phyloP scores from a whole-genome alignment of 2,888 invertebrate genomes.

The Brachynemurus nebulosus region DNA sequence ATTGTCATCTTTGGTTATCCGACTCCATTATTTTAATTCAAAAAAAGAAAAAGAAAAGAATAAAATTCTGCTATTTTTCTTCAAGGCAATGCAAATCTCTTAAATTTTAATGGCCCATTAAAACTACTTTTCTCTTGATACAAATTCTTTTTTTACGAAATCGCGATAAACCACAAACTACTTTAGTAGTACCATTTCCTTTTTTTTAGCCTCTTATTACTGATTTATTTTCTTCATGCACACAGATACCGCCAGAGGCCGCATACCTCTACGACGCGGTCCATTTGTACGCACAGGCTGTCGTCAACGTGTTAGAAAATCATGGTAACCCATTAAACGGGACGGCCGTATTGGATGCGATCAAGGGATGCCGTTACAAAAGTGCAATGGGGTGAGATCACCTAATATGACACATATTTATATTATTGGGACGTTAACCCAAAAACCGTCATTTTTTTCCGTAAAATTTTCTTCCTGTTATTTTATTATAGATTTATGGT shows the following conservation, averaged over 20 bases:
- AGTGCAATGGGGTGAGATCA: conserved; percentile 70
- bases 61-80: too few relatives aligned
- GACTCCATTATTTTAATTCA: too few relatives aligned
- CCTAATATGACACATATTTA: not conserved
- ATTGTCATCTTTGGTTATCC: too few relatives aligned
- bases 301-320: conserved; percentile 53
- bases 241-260: conserved; percentile 66
- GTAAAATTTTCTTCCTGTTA: conserved; percentile 1
- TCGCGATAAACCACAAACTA: too few relatives aligned
- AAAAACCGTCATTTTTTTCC: not conserved
- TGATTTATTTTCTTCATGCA: too few relatives aligned
- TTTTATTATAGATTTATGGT: conserved; percentile 59
- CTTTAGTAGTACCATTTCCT: too few relatives aligned
- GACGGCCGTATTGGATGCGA: conserved; percentile 59
- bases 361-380: conserved; percentile 63
- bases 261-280: conserved; percentile 92
- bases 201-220: too few relatives aligned
- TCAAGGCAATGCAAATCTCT: too few relatives aligned
- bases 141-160: too few relatives aligned
- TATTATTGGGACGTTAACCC: not conserved
- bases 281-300: conserved; percentile 74
- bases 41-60: too few relatives aligned
- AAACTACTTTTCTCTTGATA: too few relatives aligned
- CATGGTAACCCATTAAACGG: conserved; percentile 65
- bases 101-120: too few relatives aligned